Base-by-base conservation (phyloP, 2,888 invertebrate species). In the Habrosyne pyritoides region DNA sequence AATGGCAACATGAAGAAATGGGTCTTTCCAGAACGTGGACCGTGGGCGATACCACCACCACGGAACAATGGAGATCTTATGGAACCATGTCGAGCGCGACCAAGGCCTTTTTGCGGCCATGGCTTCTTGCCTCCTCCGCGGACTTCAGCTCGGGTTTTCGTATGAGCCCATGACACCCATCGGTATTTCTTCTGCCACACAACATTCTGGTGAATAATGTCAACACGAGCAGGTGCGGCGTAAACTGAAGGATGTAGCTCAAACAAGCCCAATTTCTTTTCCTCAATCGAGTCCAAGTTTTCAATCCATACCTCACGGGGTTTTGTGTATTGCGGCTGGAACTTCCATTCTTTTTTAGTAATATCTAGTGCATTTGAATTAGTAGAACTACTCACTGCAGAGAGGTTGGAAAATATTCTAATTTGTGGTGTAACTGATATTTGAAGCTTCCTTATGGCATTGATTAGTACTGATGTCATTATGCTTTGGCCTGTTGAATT, bases 71-170 rank as follows among this genome's bases (percentile, higher is more conserved):
- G 99, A 2, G 99, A 97, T 56, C 98, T 94, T 58, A 97, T 97
- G 10, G 98, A 98, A 12, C 99, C 98, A 79, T 99, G 99, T 47
- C 99, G 94, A 0, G 99, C 97, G 67, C 94, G 94, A 0, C 99
- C 99, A 26, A 94, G 79, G 21, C 98, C 98, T 89, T 99, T 99
- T 81, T 99, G 99, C 0, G 97, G 98, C 98, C 99, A 99, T 0
- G 99, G 99, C 75, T 99, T 99, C 24, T 94, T 93, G 0, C 98
- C 98, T 53, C 98, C 98, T 36, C 99, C 99, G 51, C 95, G 91
- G 55, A 97, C 95, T 91, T 99, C 99, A 0, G 97, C 96, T 55
- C 97, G 93, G 0, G 95, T 95, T 81, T 96, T 96, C 1, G 96
- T 94, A 71, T 96, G 93, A 0, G 95, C 96, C 93, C 95, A 98